These are phyloP conservation scores for Phoxinus phoxinus DNA, from an alignment of 2,113 vertebrate genomes.

Conservation along the genomic window DNA sequence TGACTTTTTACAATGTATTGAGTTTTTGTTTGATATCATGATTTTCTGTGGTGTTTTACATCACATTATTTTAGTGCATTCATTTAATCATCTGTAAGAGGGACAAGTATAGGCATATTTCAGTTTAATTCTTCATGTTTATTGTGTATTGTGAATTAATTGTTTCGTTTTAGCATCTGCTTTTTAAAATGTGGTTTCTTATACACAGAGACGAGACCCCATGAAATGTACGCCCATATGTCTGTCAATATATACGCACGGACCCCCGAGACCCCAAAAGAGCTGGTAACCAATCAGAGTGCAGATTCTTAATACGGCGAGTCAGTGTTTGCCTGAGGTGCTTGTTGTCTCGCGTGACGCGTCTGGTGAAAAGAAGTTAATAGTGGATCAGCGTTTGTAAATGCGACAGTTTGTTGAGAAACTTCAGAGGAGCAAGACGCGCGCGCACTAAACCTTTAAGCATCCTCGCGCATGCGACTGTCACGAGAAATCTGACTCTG, in stretches of 20 bases:
- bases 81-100: background rate
- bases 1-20: background rate
- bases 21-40: background rate
- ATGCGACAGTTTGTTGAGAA: conserved; percentile 14
- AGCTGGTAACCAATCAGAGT: conserved; percentile 68
- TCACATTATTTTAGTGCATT: background rate
- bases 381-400: background rate
- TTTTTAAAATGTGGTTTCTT: background rate
- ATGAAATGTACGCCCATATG: background rate
- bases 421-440: background rate
- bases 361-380: conserved; percentile 67
- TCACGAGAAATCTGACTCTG: conserved; percentile 5
- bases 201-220: background rate
- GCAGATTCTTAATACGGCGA: conserved; percentile 29
- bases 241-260: background rate
- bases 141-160: background rate
- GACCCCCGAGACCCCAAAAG: conserved; percentile 47
- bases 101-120: background rate
- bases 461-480: conserved; percentile 37
- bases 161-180: background rate
- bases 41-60: background rate
- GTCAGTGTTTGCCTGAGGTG: conserved; percentile 8
- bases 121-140: background rate
- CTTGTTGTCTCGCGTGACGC: conserved; percentile 31
- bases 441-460: conserved; percentile 24